These are phyloP conservation scores for Aphis gossypii DNA, from an alignment of 1,140 invertebrate species.

Conservation along the genomic window DNA sequence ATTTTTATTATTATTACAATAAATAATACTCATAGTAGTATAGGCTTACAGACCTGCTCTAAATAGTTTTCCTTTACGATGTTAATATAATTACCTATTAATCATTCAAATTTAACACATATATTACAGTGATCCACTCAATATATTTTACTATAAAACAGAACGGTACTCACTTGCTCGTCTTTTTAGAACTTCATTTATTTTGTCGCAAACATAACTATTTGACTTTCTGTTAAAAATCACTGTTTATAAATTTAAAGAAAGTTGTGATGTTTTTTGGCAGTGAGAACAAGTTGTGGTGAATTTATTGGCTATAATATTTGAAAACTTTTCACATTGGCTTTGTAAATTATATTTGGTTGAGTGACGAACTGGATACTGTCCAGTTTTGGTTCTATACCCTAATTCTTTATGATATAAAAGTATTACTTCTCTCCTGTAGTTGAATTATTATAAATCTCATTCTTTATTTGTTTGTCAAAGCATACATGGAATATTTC, in stretches of 20 bases:
- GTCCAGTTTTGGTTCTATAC: slow-evolving; percentile 1
- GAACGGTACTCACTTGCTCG: too few relatives aligned
- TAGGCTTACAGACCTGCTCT: too few relatives aligned
- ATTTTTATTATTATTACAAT: too few relatives aligned
- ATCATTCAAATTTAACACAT: too few relatives aligned
- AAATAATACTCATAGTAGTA: too few relatives aligned
- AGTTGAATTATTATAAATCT: neutral
- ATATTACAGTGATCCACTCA: too few relatives aligned
- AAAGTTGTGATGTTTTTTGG: neutral
- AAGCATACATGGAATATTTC: slow-evolving; percentile 17
- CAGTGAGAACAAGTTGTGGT: neutral
- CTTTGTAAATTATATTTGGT: slow-evolving; percentile 26
- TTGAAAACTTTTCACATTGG: slow-evolving; percentile 24
- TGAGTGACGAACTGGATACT: slow-evolving; percentile 31
- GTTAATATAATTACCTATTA: too few relatives aligned
- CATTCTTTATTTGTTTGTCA: neutral
- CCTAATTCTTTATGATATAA: neutral
- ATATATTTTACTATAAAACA: too few relatives aligned
- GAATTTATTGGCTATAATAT: slow-evolving; percentile 21
- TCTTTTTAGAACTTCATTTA: neutral
- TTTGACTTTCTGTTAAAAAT: neutral
- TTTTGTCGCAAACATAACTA: neutral
- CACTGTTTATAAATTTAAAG: neutral
- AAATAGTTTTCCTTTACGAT: too few relatives aligned
- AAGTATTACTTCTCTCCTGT: neutral